Evolutionary conservation across 2,888 invertebrate genomes (phyloP), one percentile per base, ranked within the genome.

Genomic region (Hydropsyche betteni): DNA sequence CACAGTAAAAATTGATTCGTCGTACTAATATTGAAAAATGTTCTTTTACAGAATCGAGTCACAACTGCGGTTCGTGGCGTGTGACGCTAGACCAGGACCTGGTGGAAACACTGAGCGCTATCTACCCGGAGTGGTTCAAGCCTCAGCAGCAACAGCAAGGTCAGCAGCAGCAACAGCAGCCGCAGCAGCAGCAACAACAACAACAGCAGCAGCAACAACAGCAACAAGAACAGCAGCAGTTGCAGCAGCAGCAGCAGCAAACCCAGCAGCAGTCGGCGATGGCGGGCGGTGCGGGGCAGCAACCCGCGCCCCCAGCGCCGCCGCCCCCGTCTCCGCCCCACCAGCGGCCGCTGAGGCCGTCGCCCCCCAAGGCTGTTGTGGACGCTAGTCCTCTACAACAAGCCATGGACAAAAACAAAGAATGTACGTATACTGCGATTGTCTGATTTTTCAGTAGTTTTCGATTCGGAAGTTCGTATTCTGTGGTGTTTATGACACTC

Each of bases 401-500:
- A 82, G 92, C 94, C 84, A 95, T 98, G 92, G 96, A 97, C 86
- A 96, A 95, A 86, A 98, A 98, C 86, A 98, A 98, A 90, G 97
- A 98, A 92, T 97, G 98, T 98, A 86, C 95, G 96, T 92, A 83
- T 70, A 70, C 53, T 44, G 44, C 3, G 10, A 2, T 44, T 44
- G 44, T 10, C 4, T 10, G 10, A 4, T 8, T 10, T 44, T 8
- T 44, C 3, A 4, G 10, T 8, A 2, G 44, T 8, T 10, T 44
- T 44, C 7, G 6, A 4, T 44, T 44, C 6, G 44, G 44, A 44
- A 24, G 24, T 24, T 24, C 24, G 24, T 1, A 2, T 24, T 24
- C 2, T 24, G n/a, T n/a, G n/a, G n/a, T n/a, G n/a, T n/a, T n/a
- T n/a, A 24, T 24, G 24, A 2, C 24, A 24, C 24, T 24, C 24